phyloP scores from a whole-genome alignment of 2,888 invertebrate species.

The Ecdyonurus torrentis region DNA sequence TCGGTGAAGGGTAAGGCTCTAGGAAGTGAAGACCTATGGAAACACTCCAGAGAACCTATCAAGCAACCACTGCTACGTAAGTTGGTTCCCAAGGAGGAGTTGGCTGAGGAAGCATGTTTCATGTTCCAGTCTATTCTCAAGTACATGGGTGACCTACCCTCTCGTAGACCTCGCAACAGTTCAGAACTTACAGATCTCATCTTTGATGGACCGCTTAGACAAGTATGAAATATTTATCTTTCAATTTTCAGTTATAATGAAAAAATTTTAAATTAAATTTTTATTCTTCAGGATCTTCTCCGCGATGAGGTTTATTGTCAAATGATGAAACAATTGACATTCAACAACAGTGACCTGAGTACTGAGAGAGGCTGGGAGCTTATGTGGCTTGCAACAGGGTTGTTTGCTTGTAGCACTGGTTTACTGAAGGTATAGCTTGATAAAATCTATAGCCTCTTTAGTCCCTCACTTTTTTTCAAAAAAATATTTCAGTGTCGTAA shows the following conservation, averaged over 20 bases:
- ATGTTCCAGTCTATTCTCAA: constrained; percentile 61
- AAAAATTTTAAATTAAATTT: not conserved
- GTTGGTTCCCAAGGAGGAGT: constrained; percentile 47
- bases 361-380: constrained; percentile 91
- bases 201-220: constrained; percentile 57
- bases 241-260: not conserved
- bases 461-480: too few relatives aligned
- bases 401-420: constrained; percentile 61
- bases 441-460: not conserved
- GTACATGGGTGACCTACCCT: constrained; percentile 89
- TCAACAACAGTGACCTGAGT: constrained; percentile 65
- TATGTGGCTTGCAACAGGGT: constrained; percentile 77
- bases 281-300: constrained; percentile 46
- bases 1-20: constrained; percentile 36
- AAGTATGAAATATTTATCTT: too few relatives aligned
- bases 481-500: too few relatives aligned
- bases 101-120: constrained; percentile 53
- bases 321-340: constrained; percentile 83
- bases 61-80: constrained; percentile 67
- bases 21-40: constrained; percentile 56
- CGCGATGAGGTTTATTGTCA: constrained; percentile 89
- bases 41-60: constrained; percentile 62
- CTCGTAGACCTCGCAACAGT: constrained; percentile 50
- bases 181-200: constrained; percentile 82
- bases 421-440: constrained; percentile 45